Conservation (phyloP, 2,113 vertebrate species). For the Apteryx owenii region DNA sequence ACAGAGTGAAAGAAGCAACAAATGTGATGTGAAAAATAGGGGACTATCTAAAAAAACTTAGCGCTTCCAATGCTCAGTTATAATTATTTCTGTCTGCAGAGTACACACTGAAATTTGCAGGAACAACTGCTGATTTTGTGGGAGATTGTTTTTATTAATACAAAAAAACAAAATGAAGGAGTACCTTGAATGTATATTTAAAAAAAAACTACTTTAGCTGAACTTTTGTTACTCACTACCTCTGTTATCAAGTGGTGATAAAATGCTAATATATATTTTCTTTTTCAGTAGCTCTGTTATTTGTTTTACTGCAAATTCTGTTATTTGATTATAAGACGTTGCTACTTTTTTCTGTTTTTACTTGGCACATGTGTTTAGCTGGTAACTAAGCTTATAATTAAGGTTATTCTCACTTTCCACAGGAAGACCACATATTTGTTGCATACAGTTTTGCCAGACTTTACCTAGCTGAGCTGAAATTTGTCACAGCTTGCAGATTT, state of each 20-base stretch:
- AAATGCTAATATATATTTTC: not conserved
- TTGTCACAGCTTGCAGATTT: not conserved
- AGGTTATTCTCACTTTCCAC: not conserved
- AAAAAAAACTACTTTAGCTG: constrained; percentile 41
- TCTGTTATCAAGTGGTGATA: not conserved
- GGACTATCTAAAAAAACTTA: not conserved
- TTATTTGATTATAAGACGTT: not conserved
- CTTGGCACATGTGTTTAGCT: not conserved
- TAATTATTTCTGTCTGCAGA: constrained; percentile 55
- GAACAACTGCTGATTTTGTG: constrained; percentile 29
- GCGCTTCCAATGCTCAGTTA: not conserved
- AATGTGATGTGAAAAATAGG: not conserved
- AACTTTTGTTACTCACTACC: constrained; percentile 14
- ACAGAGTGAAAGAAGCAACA: not conserved
- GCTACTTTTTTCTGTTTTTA: not conserved
- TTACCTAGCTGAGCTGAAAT: not conserved
- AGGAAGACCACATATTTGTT: not conserved
- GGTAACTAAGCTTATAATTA: not conserved
- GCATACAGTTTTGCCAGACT: not conserved
- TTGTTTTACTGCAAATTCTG: not conserved
- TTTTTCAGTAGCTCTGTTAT: not conserved
- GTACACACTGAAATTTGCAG: not conserved
- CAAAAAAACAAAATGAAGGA: constrained; percentile 27
- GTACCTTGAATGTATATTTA: constrained; percentile 37
- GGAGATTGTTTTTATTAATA: constrained; percentile 27